Conservation (phyloP, 1,140 invertebrate genomes). For the Pogonus chalceus region DNA sequence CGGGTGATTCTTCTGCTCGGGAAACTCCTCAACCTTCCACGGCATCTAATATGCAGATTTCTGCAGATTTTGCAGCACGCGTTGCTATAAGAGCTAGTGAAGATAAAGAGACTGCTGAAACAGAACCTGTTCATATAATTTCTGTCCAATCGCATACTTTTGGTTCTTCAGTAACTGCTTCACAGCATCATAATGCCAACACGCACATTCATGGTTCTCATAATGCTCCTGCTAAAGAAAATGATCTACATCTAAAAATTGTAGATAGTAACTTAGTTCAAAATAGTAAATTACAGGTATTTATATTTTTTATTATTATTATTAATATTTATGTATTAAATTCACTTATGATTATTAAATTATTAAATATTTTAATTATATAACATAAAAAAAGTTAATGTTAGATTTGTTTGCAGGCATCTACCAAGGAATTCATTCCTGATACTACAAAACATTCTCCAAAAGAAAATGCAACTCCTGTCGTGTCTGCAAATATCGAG, state of each 20-base stretch:
- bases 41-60: slow-evolving; percentile 9
- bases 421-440: slow-evolving; percentile 30
- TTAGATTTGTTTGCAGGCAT: slow-evolving; percentile 22
- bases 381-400: too few species aligned
- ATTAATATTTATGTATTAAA: neutral
- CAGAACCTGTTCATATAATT: neutral
- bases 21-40: slow-evolving; percentile 29
- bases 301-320: neutral
- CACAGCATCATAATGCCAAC: slow-evolving; percentile 13
- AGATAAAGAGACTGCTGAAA: neutral
- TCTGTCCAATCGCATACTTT: neutral
- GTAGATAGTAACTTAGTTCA: slow-evolving; percentile 15
- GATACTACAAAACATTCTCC: slow-evolving; percentile 16
- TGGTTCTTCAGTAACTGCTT: neutral
- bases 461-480: slow-evolving; percentile 27
- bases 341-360: neutral
- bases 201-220: slow-evolving; percentile 10
- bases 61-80: slow-evolving; percentile 27
- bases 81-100: slow-evolving; percentile 15
- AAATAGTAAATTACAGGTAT: slow-evolving; percentile 30
- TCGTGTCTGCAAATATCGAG: slow-evolving; percentile 31
- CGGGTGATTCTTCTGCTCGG: slow-evolving; percentile 32
- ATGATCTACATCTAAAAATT: neutral
- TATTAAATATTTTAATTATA: too few species aligned
- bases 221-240: neutral